A percentile compares a stretch with the other conserved stretches of the same genome.
phyloP scores from a whole-genome alignment of 2,797 vertebrate genomes.

The Coluber constrictor region DNA sequence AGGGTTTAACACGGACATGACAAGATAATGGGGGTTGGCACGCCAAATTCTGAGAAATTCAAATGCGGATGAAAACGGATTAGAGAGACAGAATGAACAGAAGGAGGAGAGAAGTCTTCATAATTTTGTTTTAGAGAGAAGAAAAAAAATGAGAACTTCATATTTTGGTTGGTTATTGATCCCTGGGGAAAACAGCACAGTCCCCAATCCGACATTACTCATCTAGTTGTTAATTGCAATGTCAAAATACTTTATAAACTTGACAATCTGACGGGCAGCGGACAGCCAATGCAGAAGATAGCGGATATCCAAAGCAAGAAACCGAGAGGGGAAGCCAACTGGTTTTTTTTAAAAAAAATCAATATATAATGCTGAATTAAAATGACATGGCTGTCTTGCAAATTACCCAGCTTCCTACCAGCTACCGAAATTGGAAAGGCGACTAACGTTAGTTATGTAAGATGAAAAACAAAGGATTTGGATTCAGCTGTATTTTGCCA shows the following conservation, averaged over 20 bases:
- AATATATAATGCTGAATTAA: background rate
- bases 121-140: background rate
- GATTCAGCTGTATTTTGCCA: background rate
- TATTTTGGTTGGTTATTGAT: background rate
- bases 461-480: background rate
- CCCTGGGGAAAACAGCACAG: background rate
- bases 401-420: background rate
- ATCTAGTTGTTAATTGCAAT: background rate
- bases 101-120: background rate
- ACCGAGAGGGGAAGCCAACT: background rate
- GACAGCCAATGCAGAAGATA: background rate
- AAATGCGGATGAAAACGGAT: background rate
- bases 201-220: background rate
- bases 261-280: background rate
- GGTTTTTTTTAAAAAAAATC: background rate
- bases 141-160: background rate
- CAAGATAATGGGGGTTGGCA: background rate
- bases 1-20: background rate
- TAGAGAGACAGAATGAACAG: background rate
- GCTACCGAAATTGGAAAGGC: background rate
- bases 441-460: background rate
- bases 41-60: background rate
- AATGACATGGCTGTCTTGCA: background rate
- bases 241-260: background rate
- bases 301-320: background rate